Percentiles rank a stretch among this genome's conserved stretches.
Evolutionary conservation across 2,113 vertebrate genomes (phyloP).

Genomic region (Chascanopsetta lugubris): DNA sequence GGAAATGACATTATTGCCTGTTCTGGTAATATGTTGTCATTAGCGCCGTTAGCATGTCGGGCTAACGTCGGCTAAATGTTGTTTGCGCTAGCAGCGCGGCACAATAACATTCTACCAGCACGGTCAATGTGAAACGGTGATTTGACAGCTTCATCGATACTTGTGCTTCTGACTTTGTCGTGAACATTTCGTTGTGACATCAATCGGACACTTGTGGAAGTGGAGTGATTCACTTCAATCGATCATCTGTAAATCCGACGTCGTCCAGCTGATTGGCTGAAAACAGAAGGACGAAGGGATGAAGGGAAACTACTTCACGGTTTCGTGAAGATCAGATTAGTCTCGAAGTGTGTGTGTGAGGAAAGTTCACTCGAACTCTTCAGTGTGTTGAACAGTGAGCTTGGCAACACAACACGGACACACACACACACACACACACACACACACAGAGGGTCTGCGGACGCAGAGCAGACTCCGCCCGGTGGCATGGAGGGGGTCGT

Average conservation of each 20-base stretch:
- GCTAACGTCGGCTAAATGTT: constrained; percentile 39
- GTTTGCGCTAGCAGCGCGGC: constrained; percentile 14
- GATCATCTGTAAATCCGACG: neutral
- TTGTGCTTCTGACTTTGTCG: neutral
- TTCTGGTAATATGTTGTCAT: neutral
- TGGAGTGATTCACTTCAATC: neutral
- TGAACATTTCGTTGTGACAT: neutral
- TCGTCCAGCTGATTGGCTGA: constrained; percentile 22
- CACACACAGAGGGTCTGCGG: constrained; percentile 2
- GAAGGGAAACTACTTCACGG: constrained; percentile 35
- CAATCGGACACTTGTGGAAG: neutral
- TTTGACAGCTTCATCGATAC: neutral
- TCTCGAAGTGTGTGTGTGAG: neutral
- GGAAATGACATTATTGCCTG: constrained; percentile 20
- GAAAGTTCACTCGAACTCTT: too few species aligned
- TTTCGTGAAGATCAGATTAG: constrained; percentile 13
- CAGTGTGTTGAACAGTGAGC: neutral
- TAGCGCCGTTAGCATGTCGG: constrained; percentile 30
- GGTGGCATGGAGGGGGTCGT: neutral
- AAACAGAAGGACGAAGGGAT: constrained; percentile 10
- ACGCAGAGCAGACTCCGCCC: neutral
- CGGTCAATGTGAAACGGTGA: neutral
- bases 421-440: too few species aligned
- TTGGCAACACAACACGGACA: too few species aligned
- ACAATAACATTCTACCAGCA: neutral